Evolutionary conservation across 37 sponge, comb jelly and placozoan genomes (phyloP).

Genomic region (Spongilla lacustris): DNA sequence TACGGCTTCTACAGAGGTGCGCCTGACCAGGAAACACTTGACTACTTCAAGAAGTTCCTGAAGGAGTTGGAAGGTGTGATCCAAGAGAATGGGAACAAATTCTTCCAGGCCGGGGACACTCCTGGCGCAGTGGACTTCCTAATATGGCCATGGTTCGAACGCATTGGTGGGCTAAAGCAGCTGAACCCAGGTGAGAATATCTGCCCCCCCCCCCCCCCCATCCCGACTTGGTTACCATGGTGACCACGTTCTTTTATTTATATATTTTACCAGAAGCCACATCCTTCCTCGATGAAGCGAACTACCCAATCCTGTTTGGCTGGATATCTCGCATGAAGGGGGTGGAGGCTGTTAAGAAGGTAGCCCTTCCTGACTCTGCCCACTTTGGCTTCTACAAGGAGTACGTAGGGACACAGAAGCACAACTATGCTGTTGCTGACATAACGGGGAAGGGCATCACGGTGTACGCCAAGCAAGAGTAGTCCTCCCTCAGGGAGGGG

Average conservation of each 20-base stretch:
- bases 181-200: constrained; percentile 30
- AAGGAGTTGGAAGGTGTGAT: constrained; percentile 44
- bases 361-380: constrained; percentile 28
- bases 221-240: neutral
- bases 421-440: constrained; percentile 40
- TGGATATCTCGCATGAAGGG: constrained; percentile 58
- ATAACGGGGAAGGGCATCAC: constrained; percentile 33
- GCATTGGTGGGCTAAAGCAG: constrained; percentile 36
- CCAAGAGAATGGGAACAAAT: constrained; percentile 19
- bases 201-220: neutral
- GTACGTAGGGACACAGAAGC: neutral
- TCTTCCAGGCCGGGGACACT: constrained; percentile 40
- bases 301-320: constrained; percentile 35
- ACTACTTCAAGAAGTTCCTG: constrained; percentile 19
- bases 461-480: constrained; percentile 46
- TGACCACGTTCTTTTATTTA: too few relatives aligned
- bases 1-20: constrained; percentile 52
- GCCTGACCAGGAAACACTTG: constrained; percentile 2
- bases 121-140: constrained; percentile 63
- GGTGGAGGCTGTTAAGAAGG: constrained; percentile 61
- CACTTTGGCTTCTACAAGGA: constrained; percentile 43
- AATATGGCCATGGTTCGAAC: constrained; percentile 78
- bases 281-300: constrained; percentile 21
- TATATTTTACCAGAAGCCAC: constrained; percentile 7
- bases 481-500: neutral